Base-by-base conservation (phyloP, 1,140 invertebrate genomes). In the Macrosteles quadrilineatus region DNA sequence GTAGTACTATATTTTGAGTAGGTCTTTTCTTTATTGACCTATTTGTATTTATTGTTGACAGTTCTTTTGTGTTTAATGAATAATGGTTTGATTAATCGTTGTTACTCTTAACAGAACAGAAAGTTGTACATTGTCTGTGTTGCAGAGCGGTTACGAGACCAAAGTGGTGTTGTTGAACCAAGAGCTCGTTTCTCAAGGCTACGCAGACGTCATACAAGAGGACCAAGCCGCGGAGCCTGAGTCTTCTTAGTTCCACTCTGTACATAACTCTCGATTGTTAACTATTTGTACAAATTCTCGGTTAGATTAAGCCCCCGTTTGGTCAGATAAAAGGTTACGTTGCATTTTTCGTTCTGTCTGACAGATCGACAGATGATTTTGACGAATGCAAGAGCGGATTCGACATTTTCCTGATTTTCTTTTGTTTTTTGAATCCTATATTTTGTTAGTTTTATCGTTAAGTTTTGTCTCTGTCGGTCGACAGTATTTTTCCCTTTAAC, bases 251-350 rank as follows among this genome's bases (percentile, higher is more conserved):
- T 21, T 50, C 21, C 21, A 50, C 25, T n/a, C 25, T 59, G 55
- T 59, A 59, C 55, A 30, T 59, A 11, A 21, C 6, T 30, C 27
- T 27, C 47, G 47, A 19, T 25, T 27, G 27, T 59, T 27, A 59
- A 59, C 55, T 59, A 25, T 11, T 59, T 59, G 55, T 59, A 59
- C 55, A 59, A 59, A 59, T 59, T 59, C 6, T 27, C 55, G 25
- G 55, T 59, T 14, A 21, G 21, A 50, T 50, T 50, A 17, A 50
- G 25, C 27, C 25, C 23, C 11, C 27, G 12, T 25, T 23, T 59
- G 55, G n/a, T n/a, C n/a, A n/a, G n/a, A 50, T 50, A 50, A n/a
- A n/a, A 3, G 47, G n/a, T 19, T 3, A 21, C 21, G 4, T 50
- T 50, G 47, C 47, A 36, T 36, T 36, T 36, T 36, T 14, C 32